Evolutionary conservation across 2,797 vertebrate genomes (phyloP).

Genomic region (Lagorchestes hirsutus): DNA sequence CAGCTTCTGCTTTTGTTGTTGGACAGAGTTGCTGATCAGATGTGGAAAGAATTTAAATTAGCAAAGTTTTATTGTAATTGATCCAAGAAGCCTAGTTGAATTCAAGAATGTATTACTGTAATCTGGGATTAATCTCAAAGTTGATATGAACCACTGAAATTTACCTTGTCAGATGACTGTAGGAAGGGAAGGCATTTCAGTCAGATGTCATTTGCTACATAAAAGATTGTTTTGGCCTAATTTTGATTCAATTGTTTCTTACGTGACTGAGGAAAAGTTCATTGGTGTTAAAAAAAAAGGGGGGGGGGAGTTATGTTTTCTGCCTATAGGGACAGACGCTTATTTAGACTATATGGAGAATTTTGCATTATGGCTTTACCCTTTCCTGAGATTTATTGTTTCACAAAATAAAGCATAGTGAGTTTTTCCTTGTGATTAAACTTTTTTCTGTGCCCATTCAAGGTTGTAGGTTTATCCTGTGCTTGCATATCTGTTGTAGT

Average conservation of each 20-base stretch:
- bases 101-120: not conserved
- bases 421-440: slow-evolving; percentile 1
- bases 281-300: not conserved
- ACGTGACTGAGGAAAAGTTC: slow-evolving; percentile 33
- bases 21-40: not conserved
- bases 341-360: not conserved
- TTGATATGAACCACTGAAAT: slow-evolving; percentile 47
- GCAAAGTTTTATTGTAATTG: slow-evolving; percentile 8
- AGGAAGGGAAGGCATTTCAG: not conserved
- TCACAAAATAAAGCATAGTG: slow-evolving; percentile 43
- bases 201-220: slow-evolving; percentile 30
- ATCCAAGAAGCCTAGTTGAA: slow-evolving; percentile 17
- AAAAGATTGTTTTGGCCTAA: slow-evolving; percentile 38
- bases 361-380: slow-evolving; percentile 3
- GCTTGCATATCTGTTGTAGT: not conserved
- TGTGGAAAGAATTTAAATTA: slow-evolving; percentile 12
- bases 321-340: not conserved
- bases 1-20: not conserved
- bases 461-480: not conserved
- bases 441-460: not conserved
- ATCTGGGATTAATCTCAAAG: not conserved
- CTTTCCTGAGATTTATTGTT: slow-evolving; percentile 39
- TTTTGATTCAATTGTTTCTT: slow-evolving; percentile 14
- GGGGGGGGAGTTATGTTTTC: not conserved
- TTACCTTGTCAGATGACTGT: slow-evolving; percentile 38